Evolutionary conservation across 2,888 invertebrate genomes (phyloP).

Genomic region (Idaea biselata): DNA sequence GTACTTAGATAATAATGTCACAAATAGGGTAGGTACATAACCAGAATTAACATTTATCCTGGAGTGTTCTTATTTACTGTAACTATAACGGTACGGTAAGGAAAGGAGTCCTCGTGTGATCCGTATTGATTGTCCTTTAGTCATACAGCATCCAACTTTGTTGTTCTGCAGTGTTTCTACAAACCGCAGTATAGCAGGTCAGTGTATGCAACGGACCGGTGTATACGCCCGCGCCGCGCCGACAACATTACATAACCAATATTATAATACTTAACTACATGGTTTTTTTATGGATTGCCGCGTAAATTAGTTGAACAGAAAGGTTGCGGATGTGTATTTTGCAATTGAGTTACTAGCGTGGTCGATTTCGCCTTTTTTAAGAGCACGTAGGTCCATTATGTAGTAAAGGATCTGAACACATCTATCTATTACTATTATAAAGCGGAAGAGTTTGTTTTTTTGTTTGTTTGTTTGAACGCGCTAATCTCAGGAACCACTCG

Average conservation of each 20-base stretch:
- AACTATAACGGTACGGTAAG: no score
- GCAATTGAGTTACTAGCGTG: background rate
- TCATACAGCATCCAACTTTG: background rate
- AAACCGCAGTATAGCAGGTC: constrained; percentile 25
- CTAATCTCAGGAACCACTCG: no score
- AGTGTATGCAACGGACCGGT: constrained; percentile 35
- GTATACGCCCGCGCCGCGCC: constrained; percentile 6
- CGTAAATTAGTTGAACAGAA: background rate
- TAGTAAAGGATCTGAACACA: background rate
- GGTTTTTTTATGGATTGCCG: constrained; percentile 12
- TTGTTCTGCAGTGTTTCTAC: background rate
- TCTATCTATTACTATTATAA: no score
- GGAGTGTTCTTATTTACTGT: no score
- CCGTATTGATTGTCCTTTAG: no score
- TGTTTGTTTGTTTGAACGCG: no score
- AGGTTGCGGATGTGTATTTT: background rate
- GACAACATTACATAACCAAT: constrained; percentile 30
- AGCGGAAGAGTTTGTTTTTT: no score
- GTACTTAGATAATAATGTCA: no score
- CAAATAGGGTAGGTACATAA: no score
- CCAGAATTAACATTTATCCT: no score
- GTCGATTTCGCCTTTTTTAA: background rate
- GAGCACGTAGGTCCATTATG: background rate
- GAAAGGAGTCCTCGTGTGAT: no score
- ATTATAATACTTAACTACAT: constrained; percentile 21